phyloP scores from a whole-genome alignment of 1,140 invertebrate species.

The Panulirus ornatus region DNA sequence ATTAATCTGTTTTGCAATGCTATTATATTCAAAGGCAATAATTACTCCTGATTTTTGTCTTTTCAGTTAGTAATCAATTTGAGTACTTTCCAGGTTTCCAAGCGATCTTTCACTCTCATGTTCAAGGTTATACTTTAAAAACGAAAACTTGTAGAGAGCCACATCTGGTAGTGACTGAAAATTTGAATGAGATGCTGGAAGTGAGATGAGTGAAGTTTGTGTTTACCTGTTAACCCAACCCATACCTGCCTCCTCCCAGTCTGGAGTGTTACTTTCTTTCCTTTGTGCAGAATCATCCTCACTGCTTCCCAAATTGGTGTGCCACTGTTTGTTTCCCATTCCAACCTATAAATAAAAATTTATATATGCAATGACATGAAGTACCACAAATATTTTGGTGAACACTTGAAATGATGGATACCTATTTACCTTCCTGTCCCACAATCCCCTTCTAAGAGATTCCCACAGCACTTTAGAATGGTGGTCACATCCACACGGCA shows the following conservation, averaged over 20 bases:
- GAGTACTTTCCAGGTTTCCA: not conserved
- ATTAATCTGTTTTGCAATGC: not conserved
- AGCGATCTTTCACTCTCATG: not conserved
- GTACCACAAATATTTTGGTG: too few relatives aligned
- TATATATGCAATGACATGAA: too few relatives aligned
- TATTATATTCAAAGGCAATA: not conserved
- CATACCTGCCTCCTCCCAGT: slow-evolving; percentile 64
- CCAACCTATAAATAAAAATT: slow-evolving; percentile 39
- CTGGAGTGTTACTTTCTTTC: slow-evolving; percentile 45
- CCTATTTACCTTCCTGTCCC: too few relatives aligned
- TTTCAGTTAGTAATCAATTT: not conserved
- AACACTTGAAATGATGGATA: too few relatives aligned
- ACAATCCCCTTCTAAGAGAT: too few relatives aligned
- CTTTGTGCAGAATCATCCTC: slow-evolving; percentile 34
- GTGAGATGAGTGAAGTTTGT: not conserved
- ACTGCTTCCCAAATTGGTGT: slow-evolving; percentile 29
- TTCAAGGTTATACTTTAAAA: not conserved
- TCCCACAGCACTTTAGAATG: too few relatives aligned
- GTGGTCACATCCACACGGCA: too few relatives aligned
- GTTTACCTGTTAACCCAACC: slow-evolving; percentile 65
- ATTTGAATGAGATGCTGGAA: not conserved
- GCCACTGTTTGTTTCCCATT: slow-evolving; percentile 44
- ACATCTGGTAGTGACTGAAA: not conserved
- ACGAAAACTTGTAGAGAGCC: not conserved
- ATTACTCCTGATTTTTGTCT: not conserved